These are phyloP conservation scores for Ladona fulva DNA, from an alignment of 1,140 invertebrate species.

Conservation along the genomic window DNA sequence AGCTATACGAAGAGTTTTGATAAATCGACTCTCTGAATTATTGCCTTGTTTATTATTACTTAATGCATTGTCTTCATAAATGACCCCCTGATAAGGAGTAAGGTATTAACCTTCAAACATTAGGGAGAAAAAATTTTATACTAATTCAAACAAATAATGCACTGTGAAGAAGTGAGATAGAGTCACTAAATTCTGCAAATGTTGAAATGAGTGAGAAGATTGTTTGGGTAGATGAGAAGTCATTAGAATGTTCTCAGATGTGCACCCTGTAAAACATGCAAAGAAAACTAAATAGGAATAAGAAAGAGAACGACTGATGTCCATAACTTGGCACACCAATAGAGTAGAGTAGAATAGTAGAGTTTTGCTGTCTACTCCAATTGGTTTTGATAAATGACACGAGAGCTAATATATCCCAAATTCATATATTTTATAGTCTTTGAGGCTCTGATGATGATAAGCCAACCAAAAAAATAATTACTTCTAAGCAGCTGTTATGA, in stretches of 20 bases:
- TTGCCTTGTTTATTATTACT: neutral
- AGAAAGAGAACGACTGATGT: neutral
- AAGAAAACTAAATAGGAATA: neutral
- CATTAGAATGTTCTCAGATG: neutral
- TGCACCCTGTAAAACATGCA: neutral
- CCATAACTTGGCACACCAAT: too few species aligned
- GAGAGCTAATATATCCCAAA: too few species aligned
- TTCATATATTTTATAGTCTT: too few species aligned
- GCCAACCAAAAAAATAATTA: too few species aligned
- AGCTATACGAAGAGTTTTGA: too few species aligned
- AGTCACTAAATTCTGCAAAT: neutral
- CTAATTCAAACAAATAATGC: neutral
- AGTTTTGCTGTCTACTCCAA: too few species aligned
- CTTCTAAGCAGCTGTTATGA: too few species aligned
- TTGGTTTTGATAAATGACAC: too few species aligned
- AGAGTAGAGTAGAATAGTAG: too few species aligned
- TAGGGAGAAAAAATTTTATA: neutral
- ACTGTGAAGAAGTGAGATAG: neutral
- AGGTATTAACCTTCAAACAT: neutral
- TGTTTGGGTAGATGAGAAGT: neutral
- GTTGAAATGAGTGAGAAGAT: neutral
- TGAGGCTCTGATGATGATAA: too few species aligned
- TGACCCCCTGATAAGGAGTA: constrained; percentile 4
- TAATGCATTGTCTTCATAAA: neutral
- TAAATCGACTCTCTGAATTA: too few species aligned